Evolutionary conservation across 1,140 invertebrate species (phyloP), one percentile per base, ranked within the genome.

Genomic region (Neocloeon triangulifer): DNA sequence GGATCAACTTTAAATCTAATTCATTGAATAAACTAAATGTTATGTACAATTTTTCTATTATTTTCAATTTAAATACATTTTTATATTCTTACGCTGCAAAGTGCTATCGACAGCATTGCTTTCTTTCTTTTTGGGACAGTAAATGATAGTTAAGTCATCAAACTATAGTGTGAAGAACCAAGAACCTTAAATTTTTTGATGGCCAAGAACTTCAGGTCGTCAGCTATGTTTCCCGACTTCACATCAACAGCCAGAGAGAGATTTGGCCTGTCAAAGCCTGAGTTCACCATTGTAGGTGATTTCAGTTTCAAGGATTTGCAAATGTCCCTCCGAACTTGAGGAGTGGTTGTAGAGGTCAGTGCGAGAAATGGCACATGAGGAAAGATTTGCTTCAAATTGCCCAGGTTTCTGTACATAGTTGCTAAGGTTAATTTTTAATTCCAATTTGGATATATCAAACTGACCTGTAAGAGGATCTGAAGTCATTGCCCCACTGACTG

Each of bases 401-500:
- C 54, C 14, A 75, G 51, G 42, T 37, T 37, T 19, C 46, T 49
- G 35, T 30, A 43, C 36, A 34, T 8, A 17, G 3, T 12, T 13
- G 7, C 22, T 8, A 8, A 23, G n/a, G 22, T 31, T n/a, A n/a
- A n/a, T n/a, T n/a, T 9, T 16, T 5, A 37, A 22, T n/a, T 18
- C 10, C 2, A 1, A 36, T 35, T 34, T 19, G 13, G n/a, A 7
- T 9, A 4, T 2, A n/a, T n/a, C n/a, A n/a, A n/a, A 12, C 10
- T 19, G 18, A 50, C 44, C 69, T 53, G 43, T 72, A 78, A 38
- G 58, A 57, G 6, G 53, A 49, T 18, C 80, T 53, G 49, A 85
- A 85, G 53, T 86, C 80, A 52, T 82, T 74, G 12, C 79, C 80
- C 78, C 78, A 85, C 45, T 78, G 69, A 36, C 75, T 80, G 9